phyloP scores from a whole-genome alignment of 1,140 invertebrate species.

The Magallana ariakensis region DNA sequence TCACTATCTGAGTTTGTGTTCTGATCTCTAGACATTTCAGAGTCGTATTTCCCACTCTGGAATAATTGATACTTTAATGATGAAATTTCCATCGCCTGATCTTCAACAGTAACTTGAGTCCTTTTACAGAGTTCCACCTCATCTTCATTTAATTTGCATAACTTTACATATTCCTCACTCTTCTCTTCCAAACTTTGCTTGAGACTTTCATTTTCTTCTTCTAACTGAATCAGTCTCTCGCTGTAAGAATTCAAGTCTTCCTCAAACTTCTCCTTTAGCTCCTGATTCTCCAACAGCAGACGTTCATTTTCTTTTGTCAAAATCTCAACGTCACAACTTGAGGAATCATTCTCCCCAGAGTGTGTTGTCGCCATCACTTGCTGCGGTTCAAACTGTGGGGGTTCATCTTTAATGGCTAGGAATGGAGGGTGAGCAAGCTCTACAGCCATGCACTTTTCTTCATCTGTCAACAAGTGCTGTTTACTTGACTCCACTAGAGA shows the following conservation, averaged over 20 bases:
- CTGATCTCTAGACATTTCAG: background rate
- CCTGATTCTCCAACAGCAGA: slow-evolving; percentile 31
- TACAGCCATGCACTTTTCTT: slow-evolving; percentile 27
- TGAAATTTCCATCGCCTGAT: slow-evolving; percentile 10
- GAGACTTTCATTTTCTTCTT: background rate
- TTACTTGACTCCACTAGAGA: slow-evolving; percentile 61
- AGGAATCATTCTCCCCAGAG: background rate
- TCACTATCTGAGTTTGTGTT: background rate
- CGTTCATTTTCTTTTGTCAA: background rate
- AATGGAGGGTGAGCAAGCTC: slow-evolving; percentile 23
- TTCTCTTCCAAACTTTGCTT: background rate
- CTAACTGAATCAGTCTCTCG: background rate
- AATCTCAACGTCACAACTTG: background rate
- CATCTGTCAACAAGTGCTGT: slow-evolving; percentile 47
- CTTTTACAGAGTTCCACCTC: slow-evolving; percentile 39
- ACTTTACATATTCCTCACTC: background rate
- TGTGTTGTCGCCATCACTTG: slow-evolving; percentile 49
- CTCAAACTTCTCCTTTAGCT: slow-evolving; percentile 37
- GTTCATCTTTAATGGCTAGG: slow-evolving; percentile 51
- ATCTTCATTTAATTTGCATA: background rate
- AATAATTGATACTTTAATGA: background rate
- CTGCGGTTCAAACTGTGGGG: slow-evolving; percentile 58
- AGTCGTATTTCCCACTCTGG: background rate
- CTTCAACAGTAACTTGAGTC: background rate
- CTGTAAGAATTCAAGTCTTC: slow-evolving; percentile 15